Conservation (phyloP, 1,140 invertebrate species). For the Microplitis mediator region DNA sequence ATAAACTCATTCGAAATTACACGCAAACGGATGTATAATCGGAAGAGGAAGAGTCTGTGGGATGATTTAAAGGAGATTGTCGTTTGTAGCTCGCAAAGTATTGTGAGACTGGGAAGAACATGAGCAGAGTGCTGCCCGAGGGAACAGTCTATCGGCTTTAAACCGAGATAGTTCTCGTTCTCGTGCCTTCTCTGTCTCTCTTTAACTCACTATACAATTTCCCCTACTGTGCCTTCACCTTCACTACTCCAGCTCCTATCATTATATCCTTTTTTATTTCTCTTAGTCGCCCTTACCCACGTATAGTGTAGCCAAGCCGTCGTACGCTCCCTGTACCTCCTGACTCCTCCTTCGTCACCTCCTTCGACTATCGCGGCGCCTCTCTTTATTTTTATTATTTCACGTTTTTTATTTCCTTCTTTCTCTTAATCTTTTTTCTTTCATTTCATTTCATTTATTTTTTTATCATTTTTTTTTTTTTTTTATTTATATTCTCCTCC, state of each 20-base stretch:
- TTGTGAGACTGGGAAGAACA: background rate
- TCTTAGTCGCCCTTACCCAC: background rate
- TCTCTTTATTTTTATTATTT: slow-evolving; percentile 4
- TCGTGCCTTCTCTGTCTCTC: background rate
- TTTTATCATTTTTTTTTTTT: slow-evolving; percentile 1
- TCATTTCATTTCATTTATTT: too few species aligned
- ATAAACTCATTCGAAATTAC: slow-evolving; percentile 18
- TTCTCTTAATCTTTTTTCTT: too few species aligned
- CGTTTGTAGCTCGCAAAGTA: background rate
- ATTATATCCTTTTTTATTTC: slow-evolving; percentile 3
- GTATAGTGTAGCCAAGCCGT: background rate
- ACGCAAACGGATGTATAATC: slow-evolving; percentile 18
- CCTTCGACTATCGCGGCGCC: slow-evolving; percentile 26
- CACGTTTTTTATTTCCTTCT: background rate
- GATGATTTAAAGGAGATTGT: slow-evolving; percentile 19
- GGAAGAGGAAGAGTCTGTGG: slow-evolving; percentile 15
- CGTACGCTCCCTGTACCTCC: background rate
- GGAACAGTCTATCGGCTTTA: slow-evolving; percentile 28
- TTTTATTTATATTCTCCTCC: slow-evolving; percentile 25
- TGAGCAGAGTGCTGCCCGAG: slow-evolving; percentile 1
- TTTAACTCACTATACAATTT: background rate
- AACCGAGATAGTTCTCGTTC: slow-evolving; percentile 8
- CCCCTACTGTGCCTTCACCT: slow-evolving; percentile 19
- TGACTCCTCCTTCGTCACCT: slow-evolving; percentile 28
- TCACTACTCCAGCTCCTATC: background rate